A percentile compares a stretch with the other conserved stretches of the same genome.
Evolutionary conservation across 2,888 invertebrate species (phyloP).

Genomic region (Erannis defoliaria): DNA sequence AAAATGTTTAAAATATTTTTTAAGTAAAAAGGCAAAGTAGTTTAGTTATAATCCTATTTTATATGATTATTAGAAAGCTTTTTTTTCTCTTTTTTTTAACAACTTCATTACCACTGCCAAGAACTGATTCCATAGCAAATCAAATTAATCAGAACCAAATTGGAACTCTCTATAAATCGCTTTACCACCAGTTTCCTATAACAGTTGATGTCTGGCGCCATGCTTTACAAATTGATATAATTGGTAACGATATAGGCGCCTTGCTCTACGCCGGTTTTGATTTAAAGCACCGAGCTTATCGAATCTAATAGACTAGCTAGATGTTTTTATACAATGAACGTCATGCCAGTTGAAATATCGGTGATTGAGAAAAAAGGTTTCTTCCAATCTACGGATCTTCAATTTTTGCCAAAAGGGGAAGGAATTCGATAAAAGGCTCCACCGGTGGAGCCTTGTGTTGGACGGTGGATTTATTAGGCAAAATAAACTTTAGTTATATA

Average conservation of each 20-base stretch:
- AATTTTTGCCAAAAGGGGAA: too few species aligned
- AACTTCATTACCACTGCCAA: constrained; percentile 21
- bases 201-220: constrained; percentile 66
- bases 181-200: constrained; percentile 63
- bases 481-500: too few species aligned
- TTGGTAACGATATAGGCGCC: constrained; percentile 46
- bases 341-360: too few species aligned
- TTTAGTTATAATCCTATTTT: too few species aligned
- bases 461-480: too few species aligned
- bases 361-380: too few species aligned
- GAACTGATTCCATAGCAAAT: constrained; percentile 35
- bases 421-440: too few species aligned
- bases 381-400: too few species aligned
- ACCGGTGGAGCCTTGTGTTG: too few species aligned
- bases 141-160: constrained; percentile 47
- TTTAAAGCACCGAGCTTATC: constrained; percentile 48
- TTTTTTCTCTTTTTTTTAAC: constrained; percentile 5
- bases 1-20: too few species aligned
- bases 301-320: background rate
- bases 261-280: constrained; percentile 37
- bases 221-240: constrained; percentile 65
- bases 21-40: too few species aligned
- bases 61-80: background rate
- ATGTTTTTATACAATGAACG: background rate
- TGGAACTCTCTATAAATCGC: constrained; percentile 49